Conservation (phyloP, 92 coral and sea anemone species). For the Zoanthus sociatus region DNA sequence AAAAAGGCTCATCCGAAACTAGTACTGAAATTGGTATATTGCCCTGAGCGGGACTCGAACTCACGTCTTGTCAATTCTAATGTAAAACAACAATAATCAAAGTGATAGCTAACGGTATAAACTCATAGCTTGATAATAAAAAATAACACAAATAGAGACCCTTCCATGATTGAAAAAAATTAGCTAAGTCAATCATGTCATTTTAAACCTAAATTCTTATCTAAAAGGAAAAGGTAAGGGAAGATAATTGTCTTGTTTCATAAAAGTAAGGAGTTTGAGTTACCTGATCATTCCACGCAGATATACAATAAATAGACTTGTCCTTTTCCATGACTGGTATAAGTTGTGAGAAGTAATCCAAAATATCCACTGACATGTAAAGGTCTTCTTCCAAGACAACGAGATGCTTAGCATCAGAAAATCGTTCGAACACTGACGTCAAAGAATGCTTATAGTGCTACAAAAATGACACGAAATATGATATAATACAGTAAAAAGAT, state of each 20-base stretch:
- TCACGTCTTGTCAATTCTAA: too few relatives aligned
- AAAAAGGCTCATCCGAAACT: too few relatives aligned
- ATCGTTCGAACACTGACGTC: slow-evolving; percentile 82
- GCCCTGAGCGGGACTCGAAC: too few relatives aligned
- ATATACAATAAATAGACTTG: slow-evolving; percentile 90
- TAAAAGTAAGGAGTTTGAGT: background rate
- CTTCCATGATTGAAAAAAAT: too few relatives aligned
- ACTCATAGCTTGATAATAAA: too few relatives aligned
- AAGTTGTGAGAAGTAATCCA: slow-evolving; percentile 85
- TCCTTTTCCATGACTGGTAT: slow-evolving; percentile 91
- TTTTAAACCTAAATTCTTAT: too few relatives aligned
- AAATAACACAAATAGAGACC: too few relatives aligned
- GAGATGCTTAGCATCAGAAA: slow-evolving; percentile 86
- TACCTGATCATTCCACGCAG: slow-evolving; percentile 99
- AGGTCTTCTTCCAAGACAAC: slow-evolving; percentile 94
- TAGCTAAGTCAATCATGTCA: too few relatives aligned
- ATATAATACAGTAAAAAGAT: background rate
- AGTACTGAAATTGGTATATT: too few relatives aligned
- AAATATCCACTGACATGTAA: slow-evolving; percentile 86
- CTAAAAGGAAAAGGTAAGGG: background rate
- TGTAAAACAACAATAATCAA: too few relatives aligned
- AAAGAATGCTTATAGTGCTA: slow-evolving; percentile 96
- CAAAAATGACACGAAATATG: background rate
- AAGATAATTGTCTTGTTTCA: background rate
- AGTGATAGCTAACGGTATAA: too few relatives aligned